These are phyloP conservation scores for Daboia siamensis DNA, from an alignment of 2,113 vertebrate species.

Conservation along the genomic window DNA sequence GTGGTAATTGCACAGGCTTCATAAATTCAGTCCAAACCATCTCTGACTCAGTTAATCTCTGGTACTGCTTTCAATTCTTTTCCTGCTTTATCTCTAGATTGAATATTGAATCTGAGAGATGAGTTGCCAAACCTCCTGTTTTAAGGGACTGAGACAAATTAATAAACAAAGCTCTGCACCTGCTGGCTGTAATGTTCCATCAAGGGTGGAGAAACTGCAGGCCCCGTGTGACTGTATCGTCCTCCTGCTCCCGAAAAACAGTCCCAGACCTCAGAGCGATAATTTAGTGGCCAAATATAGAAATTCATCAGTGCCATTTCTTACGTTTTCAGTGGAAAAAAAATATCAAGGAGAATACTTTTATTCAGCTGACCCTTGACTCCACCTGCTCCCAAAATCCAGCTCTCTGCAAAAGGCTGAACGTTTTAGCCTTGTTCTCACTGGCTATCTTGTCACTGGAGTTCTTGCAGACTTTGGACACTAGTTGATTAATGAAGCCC, in stretches of 20 bases:
- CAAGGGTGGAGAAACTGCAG: background rate
- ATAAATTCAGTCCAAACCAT: background rate
- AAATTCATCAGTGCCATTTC: background rate
- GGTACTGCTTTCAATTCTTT: background rate
- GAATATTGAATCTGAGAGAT: background rate
- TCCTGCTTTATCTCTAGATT: background rate
- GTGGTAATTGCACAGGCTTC: background rate
- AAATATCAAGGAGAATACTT: background rate
- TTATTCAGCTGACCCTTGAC: background rate
- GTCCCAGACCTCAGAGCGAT: background rate
- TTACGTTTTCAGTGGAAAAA: background rate
- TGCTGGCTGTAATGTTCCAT: too few species aligned
- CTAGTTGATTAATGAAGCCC: background rate
- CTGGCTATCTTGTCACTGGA: background rate
- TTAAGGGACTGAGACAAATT: background rate
- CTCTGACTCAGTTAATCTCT: background rate
- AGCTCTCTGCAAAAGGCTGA: background rate
- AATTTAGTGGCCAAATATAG: background rate
- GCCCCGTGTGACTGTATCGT: background rate
- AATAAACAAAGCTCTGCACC: background rate
- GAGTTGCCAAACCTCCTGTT: background rate
- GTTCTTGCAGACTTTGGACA: background rate
- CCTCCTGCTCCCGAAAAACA: background rate
- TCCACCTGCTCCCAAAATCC: background rate
- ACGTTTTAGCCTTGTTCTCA: background rate